Evolutionary conservation across 2,113 vertebrate genomes (phyloP), one percentile per base, ranked within the genome.

Genomic region (Paralichthys olivaceus): DNA sequence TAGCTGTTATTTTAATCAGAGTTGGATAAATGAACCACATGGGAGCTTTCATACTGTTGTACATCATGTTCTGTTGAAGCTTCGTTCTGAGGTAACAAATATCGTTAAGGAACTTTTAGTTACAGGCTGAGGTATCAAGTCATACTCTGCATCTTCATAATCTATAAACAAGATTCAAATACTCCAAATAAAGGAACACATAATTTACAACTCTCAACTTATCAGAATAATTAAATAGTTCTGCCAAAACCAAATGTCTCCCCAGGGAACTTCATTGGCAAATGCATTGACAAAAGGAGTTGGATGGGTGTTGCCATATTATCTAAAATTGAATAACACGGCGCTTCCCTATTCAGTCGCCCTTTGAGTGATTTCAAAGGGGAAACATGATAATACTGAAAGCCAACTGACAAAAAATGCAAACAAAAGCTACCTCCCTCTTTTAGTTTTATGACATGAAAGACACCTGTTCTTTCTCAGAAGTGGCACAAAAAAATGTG

Each of bases 361-460:
- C 80, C 65, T 88, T 84, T 85, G 66, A 91, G 72, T 43, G 14
- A 76, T 88, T 91, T 93, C 85, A 89, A 92, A 90, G 74, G 78
- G 54, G 92, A 89, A 94, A 94, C 76, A 74, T 84, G 88, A 93
- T 92, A 85, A 85, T 72, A 74, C 74, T 90, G 88, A 93, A 88
- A 89, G 87, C 79, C 26, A 78, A 3, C 73, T 81, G 85, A 87
- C 80, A 86, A 91, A 85, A 89, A 82, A 88, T 67, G 51, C 72
- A 75, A 81, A 93, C 87, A 92, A 92, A 86, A 75, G 83, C 65
- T 29, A 34, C 49, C 69, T 81, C 64, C 53, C 55, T 84, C 82
- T 87, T 84, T 84, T 83, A 85, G 69, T 76, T 53, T 80, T 54
- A 51, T 71, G 81, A 85, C 86, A 93, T 85, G 77, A 87, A 88